Evolutionary conservation across 1,140 invertebrate genomes (phyloP).

Genomic region (Episyrphus balteatus): DNA sequence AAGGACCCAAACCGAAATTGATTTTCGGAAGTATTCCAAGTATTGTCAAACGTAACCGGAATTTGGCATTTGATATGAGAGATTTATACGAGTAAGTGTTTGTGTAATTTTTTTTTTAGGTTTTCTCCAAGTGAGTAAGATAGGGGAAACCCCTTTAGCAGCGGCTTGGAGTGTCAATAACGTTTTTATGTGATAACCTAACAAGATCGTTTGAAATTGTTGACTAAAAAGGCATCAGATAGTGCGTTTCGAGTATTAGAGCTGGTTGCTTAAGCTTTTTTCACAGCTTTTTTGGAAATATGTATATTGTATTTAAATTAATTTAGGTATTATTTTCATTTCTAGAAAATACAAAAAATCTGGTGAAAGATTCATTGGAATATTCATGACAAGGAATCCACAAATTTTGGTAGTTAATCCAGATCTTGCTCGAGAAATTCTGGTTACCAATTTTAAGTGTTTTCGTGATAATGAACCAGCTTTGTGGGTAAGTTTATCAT

Average conservation of each 20-base stretch:
- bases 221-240: not conserved
- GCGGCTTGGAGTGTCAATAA: no score
- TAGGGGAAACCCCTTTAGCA: no score
- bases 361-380: slow-evolving; percentile 29
- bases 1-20: slow-evolving; percentile 24
- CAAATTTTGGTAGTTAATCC: slow-evolving; percentile 41
- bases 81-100: slow-evolving; percentile 20
- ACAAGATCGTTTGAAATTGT: not conserved
- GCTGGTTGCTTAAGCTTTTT: no score
- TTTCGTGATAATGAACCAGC: slow-evolving; percentile 31
- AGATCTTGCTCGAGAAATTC: slow-evolving; percentile 39
- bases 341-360: slow-evolving; percentile 21
- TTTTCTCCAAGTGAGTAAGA: no score
- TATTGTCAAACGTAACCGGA: slow-evolving; percentile 14
- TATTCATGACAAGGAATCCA: slow-evolving; percentile 38
- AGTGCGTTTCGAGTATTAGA: slow-evolving; percentile 1
- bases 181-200: not conserved
- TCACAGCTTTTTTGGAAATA: no score
- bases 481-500: slow-evolving; percentile 6
- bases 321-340: slow-evolving; percentile 9
- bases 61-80: slow-evolving; percentile 23
- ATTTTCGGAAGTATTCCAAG: slow-evolving; percentile 40
- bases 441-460: slow-evolving; percentile 39
- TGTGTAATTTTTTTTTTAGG: no score
- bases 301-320: no score